Base-by-base conservation (phyloP, 2,888 invertebrate species). In the Gymnoscelis rufifasciata region DNA sequence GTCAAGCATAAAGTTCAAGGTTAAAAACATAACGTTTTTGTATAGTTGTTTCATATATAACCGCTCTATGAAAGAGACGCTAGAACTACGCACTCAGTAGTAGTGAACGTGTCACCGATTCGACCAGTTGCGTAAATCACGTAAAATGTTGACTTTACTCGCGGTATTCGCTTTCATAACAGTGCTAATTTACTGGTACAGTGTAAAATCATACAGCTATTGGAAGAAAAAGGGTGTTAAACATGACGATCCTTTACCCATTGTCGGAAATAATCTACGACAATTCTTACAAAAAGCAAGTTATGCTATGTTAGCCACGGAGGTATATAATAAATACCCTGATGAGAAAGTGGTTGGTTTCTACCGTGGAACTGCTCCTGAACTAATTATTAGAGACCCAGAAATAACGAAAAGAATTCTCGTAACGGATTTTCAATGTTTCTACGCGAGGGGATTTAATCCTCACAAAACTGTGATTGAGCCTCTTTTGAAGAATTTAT, bases 331-430 rank as follows among this genome's bases (percentile, higher is more conserved):
- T 11, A 79, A 73, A 52, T 84, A 74, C 51, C 83, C 83, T 1
- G 54, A 78, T 0, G 83, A 86, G 56, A 82, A 71, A 62, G 77
- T 83, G 0, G 83, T 83, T 0, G 86, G 86, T 1, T 81, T 73
- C 47, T 86, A 56, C 45, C 72, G 78, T 64, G 75, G 75, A 0
- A 69, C 68, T 0, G 19, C 23, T 1, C 82, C 84, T 0, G 81
- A 80, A 60, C 56, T 87, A 14, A 63, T 87, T 0, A 69, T 87
- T 26, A 72, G 84, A 54, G 86, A 87, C 51, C 83, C 78, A 7
- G 78, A 77, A 51, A 65, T 87, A 19, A 68, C 73, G 0, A 87
- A 83, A 61, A 61, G 79, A 42, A 66, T 87, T 43, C 65, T 87
- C 3, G 57, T 71, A 7, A 75, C 75, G 0, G 84, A 87, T 56